Percentiles rank a stretch among this genome's conserved stretches.
These are phyloP conservation scores for Hemichromis elongatus DNA, from an alignment of 2,113 vertebrate genomes.

Conservation along the genomic window DNA sequence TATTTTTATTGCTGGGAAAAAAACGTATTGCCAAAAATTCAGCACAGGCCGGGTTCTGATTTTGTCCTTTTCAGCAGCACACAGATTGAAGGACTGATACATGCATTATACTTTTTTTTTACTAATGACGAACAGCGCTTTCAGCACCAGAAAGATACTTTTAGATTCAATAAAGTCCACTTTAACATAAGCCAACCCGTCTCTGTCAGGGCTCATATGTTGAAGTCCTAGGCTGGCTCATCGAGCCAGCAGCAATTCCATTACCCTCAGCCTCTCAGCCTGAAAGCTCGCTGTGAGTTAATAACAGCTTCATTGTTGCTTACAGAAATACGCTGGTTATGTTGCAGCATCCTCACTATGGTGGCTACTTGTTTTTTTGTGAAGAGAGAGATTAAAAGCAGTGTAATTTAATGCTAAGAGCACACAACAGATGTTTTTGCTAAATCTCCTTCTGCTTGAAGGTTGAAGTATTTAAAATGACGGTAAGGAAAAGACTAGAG, in stretches of 20 bases:
- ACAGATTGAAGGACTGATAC: background rate
- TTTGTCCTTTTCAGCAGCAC: background rate
- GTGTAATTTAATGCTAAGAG: background rate
- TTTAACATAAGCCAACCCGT: background rate
- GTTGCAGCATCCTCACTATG: background rate
- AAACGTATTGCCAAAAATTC: background rate
- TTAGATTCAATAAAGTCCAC: slow-evolving; percentile 16
- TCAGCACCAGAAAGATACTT: background rate
- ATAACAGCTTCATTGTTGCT: background rate
- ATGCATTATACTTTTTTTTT: background rate
- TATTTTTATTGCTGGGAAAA: background rate
- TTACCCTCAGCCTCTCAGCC: slow-evolving; percentile 8
- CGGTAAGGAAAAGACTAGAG: fast-evolving
- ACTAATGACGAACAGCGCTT: background rate
- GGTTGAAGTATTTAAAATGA: background rate
- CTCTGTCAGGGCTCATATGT: background rate
- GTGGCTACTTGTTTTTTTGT: background rate
- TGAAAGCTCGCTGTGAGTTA: background rate
- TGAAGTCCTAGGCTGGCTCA: background rate
- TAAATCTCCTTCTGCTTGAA: background rate
- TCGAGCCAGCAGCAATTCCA: background rate
- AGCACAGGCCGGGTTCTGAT: background rate
- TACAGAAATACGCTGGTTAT: background rate
- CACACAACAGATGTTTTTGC: background rate
- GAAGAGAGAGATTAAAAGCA: background rate